Evolutionary conservation across 2,888 invertebrate genomes (phyloP).

Genomic region (Drosophila prolongata): DNA sequence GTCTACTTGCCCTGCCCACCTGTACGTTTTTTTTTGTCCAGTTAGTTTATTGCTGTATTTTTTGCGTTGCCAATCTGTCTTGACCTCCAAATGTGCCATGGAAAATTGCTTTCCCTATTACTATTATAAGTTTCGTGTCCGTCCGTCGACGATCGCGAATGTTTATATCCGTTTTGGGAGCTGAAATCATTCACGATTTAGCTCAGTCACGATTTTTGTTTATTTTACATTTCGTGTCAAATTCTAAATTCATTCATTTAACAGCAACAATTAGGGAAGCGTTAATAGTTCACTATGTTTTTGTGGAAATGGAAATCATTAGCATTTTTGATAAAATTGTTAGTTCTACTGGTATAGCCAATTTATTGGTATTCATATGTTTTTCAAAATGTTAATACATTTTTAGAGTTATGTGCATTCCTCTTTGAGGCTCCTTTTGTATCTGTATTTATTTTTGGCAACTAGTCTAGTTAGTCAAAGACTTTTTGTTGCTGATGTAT

Average conservation of each 20-base stretch:
- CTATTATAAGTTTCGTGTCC: constrained; percentile 29
- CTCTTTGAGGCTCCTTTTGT: too few species aligned
- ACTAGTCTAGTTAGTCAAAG: neutral
- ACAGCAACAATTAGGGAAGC: constrained; percentile 25
- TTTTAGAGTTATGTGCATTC: too few species aligned
- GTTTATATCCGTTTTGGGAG: constrained; percentile 43
- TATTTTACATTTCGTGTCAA: constrained; percentile 21
- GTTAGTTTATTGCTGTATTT: constrained; percentile 22
- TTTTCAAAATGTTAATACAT: too few species aligned
- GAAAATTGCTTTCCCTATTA: constrained; percentile 43
- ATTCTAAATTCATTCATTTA: constrained; percentile 30
- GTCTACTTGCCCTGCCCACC: constrained; percentile 21
- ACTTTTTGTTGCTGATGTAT: constrained; percentile 14
- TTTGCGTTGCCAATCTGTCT: constrained; percentile 13
- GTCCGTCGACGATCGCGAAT: constrained; percentile 16
- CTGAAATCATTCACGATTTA: constrained; percentile 28
- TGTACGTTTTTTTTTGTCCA: constrained; percentile 16
- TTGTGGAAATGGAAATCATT: neutral
- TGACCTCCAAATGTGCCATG: constrained; percentile 26
- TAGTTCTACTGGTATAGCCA: too few species aligned
- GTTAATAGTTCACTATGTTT: constrained; percentile 5
- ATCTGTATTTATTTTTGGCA: neutral
- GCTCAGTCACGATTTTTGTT: constrained; percentile 59
- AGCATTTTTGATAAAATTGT: neutral
- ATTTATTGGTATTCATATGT: too few species aligned